Evolutionary conservation across 1,140 invertebrate genomes (phyloP).

Genomic region (Cherax quadricarinatus): DNA sequence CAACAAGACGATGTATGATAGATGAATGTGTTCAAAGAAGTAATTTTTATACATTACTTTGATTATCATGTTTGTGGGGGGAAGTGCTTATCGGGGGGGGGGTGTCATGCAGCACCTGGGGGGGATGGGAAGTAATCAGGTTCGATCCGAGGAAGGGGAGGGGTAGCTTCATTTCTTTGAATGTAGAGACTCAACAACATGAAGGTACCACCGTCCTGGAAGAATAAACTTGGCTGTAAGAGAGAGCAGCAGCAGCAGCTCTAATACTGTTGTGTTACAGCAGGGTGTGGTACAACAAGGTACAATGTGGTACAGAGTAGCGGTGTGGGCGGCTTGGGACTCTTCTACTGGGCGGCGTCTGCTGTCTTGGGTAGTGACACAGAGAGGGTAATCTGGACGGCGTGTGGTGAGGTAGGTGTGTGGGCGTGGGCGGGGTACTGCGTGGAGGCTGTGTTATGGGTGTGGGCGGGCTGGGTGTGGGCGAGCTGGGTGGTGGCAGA

Average conservation of each 20-base stretch:
- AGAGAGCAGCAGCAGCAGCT: background rate
- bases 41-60: too few species aligned
- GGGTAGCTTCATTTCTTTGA: too few species aligned
- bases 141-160: too few species aligned
- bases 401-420: background rate
- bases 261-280: background rate
- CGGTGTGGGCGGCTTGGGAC: too few species aligned
- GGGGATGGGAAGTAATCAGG: too few species aligned
- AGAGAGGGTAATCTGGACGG: background rate
- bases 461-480: conserved; percentile 18
- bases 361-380: background rate
- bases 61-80: too few species aligned
- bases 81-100: too few species aligned
- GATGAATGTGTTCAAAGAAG: too few species aligned
- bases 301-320: too few species aligned
- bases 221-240: background rate
- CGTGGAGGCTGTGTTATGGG: background rate
- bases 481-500: background rate
- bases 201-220: background rate
- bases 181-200: too few species aligned
- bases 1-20: background rate
- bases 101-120: too few species aligned
- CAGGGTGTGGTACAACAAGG: too few species aligned
- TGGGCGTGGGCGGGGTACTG: background rate
- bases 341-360: background rate